Evolutionary conservation across 2,113 vertebrate genomes (phyloP).

Genomic region (Jacana jacana): DNA sequence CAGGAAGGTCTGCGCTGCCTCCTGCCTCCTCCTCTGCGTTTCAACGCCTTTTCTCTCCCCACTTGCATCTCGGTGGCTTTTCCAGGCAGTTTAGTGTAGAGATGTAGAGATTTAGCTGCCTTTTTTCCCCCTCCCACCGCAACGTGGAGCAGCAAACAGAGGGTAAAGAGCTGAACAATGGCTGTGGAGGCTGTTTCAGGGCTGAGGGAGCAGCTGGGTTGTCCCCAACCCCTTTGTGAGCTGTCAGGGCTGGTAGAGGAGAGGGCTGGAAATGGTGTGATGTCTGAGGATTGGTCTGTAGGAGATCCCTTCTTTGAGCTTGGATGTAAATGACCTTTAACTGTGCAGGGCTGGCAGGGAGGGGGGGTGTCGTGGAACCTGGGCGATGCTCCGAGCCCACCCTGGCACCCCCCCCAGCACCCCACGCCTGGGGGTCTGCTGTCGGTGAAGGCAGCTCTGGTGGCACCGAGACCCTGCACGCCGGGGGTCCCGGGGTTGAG

Average conservation of each 20-base stretch:
- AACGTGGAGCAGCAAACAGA: background rate
- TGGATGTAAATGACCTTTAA: background rate
- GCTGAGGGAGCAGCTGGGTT: background rate
- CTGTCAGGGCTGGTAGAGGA: background rate
- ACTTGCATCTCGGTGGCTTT: background rate
- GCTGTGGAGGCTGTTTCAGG: background rate
- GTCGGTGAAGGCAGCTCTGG: background rate
- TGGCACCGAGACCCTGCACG: fast-evolving
- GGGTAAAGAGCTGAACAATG: background rate
- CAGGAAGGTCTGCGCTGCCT: background rate
- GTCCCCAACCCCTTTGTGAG: background rate
- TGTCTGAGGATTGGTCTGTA: background rate
- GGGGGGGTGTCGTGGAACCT: background rate
- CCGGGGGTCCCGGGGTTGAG: fast-evolving
- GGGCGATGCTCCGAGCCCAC: background rate
- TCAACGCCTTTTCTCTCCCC: background rate
- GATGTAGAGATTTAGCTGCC: background rate
- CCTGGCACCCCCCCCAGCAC: background rate
- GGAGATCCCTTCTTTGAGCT: background rate
- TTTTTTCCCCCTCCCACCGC: too few species aligned
- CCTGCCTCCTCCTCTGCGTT: fast-evolving
- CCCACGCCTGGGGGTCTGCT: fast-evolving
- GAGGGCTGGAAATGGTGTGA: background rate
- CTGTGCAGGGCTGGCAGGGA: background rate
- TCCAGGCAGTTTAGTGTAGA: background rate